Base-by-base conservation (phyloP, 2,888 invertebrate species). In the Pyrochroa serraticornis region DNA sequence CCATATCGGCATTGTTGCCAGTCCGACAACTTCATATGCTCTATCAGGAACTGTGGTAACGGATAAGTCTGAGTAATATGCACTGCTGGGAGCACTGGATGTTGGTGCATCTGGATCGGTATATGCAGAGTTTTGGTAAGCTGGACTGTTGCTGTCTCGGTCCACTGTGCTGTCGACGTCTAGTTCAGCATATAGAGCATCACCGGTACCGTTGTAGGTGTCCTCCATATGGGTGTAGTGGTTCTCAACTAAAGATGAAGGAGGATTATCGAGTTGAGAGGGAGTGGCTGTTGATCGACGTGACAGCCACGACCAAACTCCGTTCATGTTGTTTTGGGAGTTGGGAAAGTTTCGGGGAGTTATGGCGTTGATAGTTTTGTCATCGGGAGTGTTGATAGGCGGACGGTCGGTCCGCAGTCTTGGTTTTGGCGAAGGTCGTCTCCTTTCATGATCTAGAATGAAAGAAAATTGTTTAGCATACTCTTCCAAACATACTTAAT, bases 191-290 rank as follows among this genome's bases (percentile, higher is more conserved):
- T 89, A 89, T 9, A 89, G 81, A 0, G 88, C 88, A 70, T 87
- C 87, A 7, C 82, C 83, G 10, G 82, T 82, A 63, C 82, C 81
- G 72, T 83, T 82, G 67, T 84, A 84, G 8, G 82, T 83, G 69
- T 85, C 86, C 64, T 87, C 87, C 85, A 88, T 86, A 73, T 87
- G 87, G 5, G 88, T 89, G 75, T 89, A 89, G 74, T 89, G 88
- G 74, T 89, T 89, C 76, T 88, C 87, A 8, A 84, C 86, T 2
- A 81, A 82, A 13, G 81, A 82, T 39, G 82, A 78, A 8, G 83
- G 81, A 1, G 83, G 81, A 46, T 80, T 80, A 37, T 81, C 82
- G 33, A 83, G 78, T 71, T 82, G 82, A 65, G 82, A 71, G 13
- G 76, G 74, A 12, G 72, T 68, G 7, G 68, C 67, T 7, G 71